Base-by-base conservation (phyloP, 1,140 invertebrate genomes). In the Ectropis grisescens region DNA sequence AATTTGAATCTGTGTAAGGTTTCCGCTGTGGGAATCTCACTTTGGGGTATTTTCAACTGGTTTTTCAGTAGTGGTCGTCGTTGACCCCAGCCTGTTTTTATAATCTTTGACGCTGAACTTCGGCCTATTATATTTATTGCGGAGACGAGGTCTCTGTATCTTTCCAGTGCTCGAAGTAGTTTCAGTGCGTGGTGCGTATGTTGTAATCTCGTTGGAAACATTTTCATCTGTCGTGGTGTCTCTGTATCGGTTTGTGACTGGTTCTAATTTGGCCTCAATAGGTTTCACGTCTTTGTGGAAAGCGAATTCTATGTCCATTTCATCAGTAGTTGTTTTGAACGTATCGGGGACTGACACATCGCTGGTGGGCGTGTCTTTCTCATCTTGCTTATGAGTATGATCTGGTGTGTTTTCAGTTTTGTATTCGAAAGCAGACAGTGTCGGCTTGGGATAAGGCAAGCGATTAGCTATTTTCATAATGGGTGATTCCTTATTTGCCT, bases 61-160 rank as follows among this genome's bases (percentile, higher is more conserved):
- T 44, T 79, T 81, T 37, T 83, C 70, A 16, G 84, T 82, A 8
- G 84, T 79, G 22, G 82, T 82, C 10, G 85, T 85, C 6, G 85
- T 83, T 2, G 82, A 82, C 56, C 71, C 85, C 9, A 84, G 40
- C 32, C 82, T 52, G 33, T 58, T 82, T 51, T 84, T 82, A 32
- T 87, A 87, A 52, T 87, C 85, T 65, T 87, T 87, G 3, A 87
- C 83, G 45, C 85, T 87, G 45, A 87, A 87, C 57, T 82, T 67
- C 4, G 85, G 85, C 30, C 85, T 52, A 16, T 83, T 82, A 15
- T 64, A 72, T 55, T 82, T 84, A 28, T 68, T 79, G 25, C 68
- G 71, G 3, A 68, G 34, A 47, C 70, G 66, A 3, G 71, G 64
- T 36, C 72, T 64, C 26, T 61, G 59, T 37, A 64, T 41, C 55